Percentiles rank a stretch among this genome's conserved stretches.
These are phyloP conservation scores for Toxotes lorentzi DNA, from an alignment of 2,797 vertebrate species.

Conservation along the genomic window DNA sequence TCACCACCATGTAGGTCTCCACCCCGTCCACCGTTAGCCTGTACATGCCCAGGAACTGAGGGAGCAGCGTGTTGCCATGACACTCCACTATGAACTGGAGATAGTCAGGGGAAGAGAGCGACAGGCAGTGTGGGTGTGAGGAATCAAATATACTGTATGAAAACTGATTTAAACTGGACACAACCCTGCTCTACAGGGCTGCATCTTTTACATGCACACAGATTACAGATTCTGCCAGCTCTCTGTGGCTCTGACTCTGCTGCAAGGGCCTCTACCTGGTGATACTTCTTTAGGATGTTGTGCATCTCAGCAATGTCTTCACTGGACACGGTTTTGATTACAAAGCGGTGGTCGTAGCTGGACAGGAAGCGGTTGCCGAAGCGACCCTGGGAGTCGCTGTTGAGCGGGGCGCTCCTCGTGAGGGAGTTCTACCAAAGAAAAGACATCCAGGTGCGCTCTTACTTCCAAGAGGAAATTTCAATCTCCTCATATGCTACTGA, in stretches of 20 bases:
- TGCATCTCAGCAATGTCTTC: slow-evolving; percentile 98
- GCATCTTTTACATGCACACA: slow-evolving; percentile 12
- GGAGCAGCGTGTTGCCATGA: slow-evolving; percentile 94
- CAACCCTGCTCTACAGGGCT: neutral
- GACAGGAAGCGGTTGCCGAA: slow-evolving; percentile 93
- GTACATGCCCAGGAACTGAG: slow-evolving; percentile 97
- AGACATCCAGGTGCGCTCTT: neutral
- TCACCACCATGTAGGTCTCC: slow-evolving; percentile 98
- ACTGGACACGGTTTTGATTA: slow-evolving; percentile 95
- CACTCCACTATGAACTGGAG: slow-evolving; percentile 95
- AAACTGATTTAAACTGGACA: slow-evolving; percentile 34
- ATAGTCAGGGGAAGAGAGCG: slow-evolving; percentile 25
- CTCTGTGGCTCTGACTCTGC: neutral
- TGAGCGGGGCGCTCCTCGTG: slow-evolving; percentile 92
- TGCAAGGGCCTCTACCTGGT: slow-evolving; percentile 86
- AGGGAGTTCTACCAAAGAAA: slow-evolving; percentile 88
- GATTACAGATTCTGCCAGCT: neutral
- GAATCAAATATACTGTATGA: slow-evolving; percentile 38
- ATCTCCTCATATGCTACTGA: neutral
- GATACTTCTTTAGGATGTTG: slow-evolving; percentile 97
- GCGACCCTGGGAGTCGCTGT: slow-evolving; percentile 94
- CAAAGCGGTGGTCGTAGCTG: slow-evolving; percentile 93
- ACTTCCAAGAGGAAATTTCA: neutral
- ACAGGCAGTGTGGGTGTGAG: slow-evolving; percentile 44
- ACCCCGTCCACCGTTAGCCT: slow-evolving; percentile 93